These are phyloP conservation scores for Mormyrus proboscirostris DNA, from an alignment of 2,797 vertebrate species.

Conservation along the genomic window DNA sequence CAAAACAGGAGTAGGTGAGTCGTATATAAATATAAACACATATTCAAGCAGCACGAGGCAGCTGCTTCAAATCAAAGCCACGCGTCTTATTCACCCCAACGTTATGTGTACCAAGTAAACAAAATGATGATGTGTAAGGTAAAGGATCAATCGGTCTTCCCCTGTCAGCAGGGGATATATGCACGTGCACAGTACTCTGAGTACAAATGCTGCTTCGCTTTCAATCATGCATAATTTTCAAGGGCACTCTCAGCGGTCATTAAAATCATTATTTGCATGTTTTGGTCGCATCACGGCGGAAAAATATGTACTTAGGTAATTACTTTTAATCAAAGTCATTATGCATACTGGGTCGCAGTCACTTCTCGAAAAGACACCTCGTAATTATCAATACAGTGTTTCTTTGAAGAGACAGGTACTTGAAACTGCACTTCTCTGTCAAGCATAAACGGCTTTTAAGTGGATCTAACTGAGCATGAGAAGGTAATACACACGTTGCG, in stretches of 20 bases:
- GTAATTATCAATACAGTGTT: background rate
- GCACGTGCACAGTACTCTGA: conserved; percentile 37
- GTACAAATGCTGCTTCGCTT: conserved; percentile 39
- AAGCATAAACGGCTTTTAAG: background rate
- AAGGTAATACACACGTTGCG: background rate
- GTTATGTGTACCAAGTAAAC: conserved; percentile 34
- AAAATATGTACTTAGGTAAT: conserved; percentile 37
- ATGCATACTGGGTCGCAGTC: background rate
- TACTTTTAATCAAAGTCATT: conserved; percentile 12
- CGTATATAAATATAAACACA: background rate
- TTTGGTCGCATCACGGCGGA: conserved; percentile 53
- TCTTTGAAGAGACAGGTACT: background rate
- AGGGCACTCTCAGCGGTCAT: conserved; percentile 32
- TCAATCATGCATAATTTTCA: conserved; percentile 23
- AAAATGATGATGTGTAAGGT: conserved; percentile 55
- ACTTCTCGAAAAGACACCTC: background rate
- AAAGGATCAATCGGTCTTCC: conserved; percentile 51
- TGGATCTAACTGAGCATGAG: conserved; percentile 3
- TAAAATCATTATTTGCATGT: conserved; percentile 49
- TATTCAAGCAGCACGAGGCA: conserved; percentile 42
- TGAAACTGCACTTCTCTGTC: background rate
- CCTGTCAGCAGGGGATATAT: conserved; percentile 46
- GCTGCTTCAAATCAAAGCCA: conserved; percentile 46
- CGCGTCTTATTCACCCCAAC: conserved; percentile 20
- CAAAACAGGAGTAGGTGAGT: background rate